Conservation (phyloP, 2,113 vertebrate genomes). For the Heterotilapia buettikoferi region DNA sequence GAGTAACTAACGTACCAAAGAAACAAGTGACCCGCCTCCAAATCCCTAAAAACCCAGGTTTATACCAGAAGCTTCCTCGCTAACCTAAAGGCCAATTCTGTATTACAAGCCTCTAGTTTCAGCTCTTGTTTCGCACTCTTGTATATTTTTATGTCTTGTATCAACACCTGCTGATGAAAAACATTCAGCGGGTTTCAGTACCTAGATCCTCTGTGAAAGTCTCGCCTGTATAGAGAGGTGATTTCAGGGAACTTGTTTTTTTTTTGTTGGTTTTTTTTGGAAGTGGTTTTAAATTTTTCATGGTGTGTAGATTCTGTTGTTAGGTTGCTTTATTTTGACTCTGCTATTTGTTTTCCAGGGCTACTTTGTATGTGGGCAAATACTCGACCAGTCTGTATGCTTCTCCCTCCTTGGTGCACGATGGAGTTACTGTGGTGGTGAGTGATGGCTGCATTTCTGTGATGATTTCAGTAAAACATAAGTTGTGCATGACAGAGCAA, state of each 20-base stretch:
- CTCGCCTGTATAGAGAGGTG: neutral
- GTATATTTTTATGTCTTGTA: neutral
- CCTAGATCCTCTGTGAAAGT: neutral
- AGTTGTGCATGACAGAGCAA: neutral
- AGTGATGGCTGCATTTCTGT: constrained; percentile 50
- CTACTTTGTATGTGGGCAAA: constrained; percentile 92
- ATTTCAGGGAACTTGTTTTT: neutral
- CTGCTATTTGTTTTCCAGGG: constrained; percentile 63
- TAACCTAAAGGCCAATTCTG: neutral
- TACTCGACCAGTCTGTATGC: constrained; percentile 95
- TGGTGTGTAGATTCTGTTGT: neutral
- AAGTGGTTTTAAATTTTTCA: neutral
- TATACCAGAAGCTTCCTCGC: neutral
- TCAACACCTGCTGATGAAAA: constrained; percentile 25
- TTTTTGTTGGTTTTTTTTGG: neutral
- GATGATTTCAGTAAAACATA: neutral
- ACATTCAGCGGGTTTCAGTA: neutral
- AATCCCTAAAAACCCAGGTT: neutral
- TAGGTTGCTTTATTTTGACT: neutral
- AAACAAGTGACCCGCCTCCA: neutral
- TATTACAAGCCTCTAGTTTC: neutral
- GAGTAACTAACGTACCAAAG: neutral
- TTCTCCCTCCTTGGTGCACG: constrained; percentile 91
- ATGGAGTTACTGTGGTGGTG: constrained; percentile 95
- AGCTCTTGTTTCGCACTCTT: neutral